Percentiles rank a stretch among this genome's conserved stretches.
Evolutionary conservation across 2,888 invertebrate species (phyloP).

Genomic region (Apodemia zela): DNA sequence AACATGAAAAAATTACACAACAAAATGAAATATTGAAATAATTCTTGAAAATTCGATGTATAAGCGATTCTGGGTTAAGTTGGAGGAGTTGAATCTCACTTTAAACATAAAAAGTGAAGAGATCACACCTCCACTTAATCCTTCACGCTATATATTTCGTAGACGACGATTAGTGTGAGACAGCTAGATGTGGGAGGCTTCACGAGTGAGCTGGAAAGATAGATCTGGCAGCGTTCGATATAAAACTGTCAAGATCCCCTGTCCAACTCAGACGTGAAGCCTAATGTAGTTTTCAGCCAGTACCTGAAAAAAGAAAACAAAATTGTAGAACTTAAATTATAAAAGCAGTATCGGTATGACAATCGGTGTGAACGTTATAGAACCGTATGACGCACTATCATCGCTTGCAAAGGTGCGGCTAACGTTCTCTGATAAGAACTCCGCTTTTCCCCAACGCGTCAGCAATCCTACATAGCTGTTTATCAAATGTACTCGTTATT

Average conservation of each 20-base stretch:
- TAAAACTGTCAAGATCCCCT: slow-evolving; percentile 79
- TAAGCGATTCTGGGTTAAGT: slow-evolving; percentile 75
- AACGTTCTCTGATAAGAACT: slow-evolving; percentile 73
- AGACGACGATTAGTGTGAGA: slow-evolving; percentile 12
- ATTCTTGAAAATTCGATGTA: slow-evolving; percentile 37
- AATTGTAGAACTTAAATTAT: slow-evolving; percentile 44
- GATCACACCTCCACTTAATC: slow-evolving; percentile 82
- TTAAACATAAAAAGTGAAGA: slow-evolving; percentile 79
- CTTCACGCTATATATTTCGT: slow-evolving; percentile 48
- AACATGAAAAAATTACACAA: not conserved
- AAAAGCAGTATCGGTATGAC: slow-evolving; percentile 50
- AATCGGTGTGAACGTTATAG: slow-evolving; percentile 55
- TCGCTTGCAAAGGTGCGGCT: slow-evolving; percentile 73
- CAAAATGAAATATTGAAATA: slow-evolving; percentile 3
- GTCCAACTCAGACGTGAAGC: slow-evolving; percentile 79
- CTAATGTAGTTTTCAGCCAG: slow-evolving; percentile 33
- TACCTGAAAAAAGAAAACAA: slow-evolving; percentile 49
- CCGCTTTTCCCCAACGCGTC: slow-evolving; percentile 71
- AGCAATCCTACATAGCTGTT: slow-evolving; percentile 55
- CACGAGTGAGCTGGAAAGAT: slow-evolving; percentile 81
- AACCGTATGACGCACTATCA: slow-evolving; percentile 64
- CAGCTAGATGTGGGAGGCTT: slow-evolving; percentile 42
- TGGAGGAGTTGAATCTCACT: slow-evolving; percentile 83
- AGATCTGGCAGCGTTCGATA: slow-evolving; percentile 75
- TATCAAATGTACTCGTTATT: slow-evolving; percentile 49